Conservation (phyloP, 1,140 invertebrate genomes). For the Tetramorium alpestre region DNA sequence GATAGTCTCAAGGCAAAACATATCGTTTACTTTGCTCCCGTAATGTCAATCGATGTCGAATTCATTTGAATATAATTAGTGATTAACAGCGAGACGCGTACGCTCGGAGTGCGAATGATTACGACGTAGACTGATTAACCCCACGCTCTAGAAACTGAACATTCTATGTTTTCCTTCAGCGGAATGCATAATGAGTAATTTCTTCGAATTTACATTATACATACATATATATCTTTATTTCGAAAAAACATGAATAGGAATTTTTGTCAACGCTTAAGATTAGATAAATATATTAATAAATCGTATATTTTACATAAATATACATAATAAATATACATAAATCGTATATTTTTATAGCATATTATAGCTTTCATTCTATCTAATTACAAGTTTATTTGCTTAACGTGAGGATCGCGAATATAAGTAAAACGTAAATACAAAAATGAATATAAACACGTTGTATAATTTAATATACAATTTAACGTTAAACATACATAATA, state of each 20-base stretch:
- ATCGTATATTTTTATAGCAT: background rate
- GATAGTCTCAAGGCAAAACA: background rate
- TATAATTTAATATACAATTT: background rate
- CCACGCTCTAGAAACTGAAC: background rate
- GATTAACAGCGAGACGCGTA: background rate
- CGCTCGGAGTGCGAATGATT: background rate
- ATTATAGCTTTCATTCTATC: background rate
- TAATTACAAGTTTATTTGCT: background rate
- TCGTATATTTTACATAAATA: background rate
- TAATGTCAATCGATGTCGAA: conserved; percentile 33
- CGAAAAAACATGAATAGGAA: background rate
- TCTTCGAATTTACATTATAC: background rate
- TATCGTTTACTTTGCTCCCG: conserved; percentile 24
- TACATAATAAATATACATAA: background rate
- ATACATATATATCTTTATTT: background rate
- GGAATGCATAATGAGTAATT: background rate
- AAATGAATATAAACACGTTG: background rate
- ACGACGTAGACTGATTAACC: background rate
- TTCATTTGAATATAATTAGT: conserved; percentile 17
- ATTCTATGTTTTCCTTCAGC: background rate
- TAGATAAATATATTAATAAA: background rate
- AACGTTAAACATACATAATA: background rate
- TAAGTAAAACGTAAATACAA: background rate
- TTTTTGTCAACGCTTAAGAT: background rate
- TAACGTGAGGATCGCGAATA: background rate